Conservation (phyloP, 2,113 vertebrate species). For the Tauraco erythrolophus region DNA sequence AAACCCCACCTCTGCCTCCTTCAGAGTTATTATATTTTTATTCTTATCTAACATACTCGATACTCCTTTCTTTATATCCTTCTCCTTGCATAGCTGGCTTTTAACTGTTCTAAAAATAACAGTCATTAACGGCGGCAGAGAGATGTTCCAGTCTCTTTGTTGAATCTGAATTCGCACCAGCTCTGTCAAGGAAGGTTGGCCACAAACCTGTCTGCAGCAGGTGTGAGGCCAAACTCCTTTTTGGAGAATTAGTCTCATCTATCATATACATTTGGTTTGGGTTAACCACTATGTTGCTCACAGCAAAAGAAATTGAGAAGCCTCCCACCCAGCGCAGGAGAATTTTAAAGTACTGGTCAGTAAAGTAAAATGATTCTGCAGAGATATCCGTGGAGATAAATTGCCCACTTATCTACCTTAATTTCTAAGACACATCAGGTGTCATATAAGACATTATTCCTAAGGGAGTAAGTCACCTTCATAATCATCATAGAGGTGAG, state of each 20-base stretch:
- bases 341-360: conserved; percentile 49
- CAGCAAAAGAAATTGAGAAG: conserved; percentile 45
- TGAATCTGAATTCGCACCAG: conserved; percentile 37
- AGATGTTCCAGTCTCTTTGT: conserved; percentile 34
- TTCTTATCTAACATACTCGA: not conserved
- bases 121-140: conserved; percentile 13
- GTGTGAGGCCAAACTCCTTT: not conserved
- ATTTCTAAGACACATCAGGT: conserved; percentile 67
- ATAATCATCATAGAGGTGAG: conserved; percentile 48
- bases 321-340: conserved; percentile 42
- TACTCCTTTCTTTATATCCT: conserved; percentile 27
- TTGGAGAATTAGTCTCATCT: conserved; percentile 43
- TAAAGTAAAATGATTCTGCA: conserved; percentile 55
- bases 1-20: not conserved
- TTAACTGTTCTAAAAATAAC: conserved; percentile 66
- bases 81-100: conserved; percentile 27
- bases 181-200: conserved; percentile 50
- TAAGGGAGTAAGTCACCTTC: conserved; percentile 66
- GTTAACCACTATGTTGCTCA: conserved; percentile 13
- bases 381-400: conserved; percentile 58
- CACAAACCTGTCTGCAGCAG: conserved; percentile 45
- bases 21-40: conserved; percentile 30
- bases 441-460: conserved; percentile 36
- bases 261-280: conserved; percentile 43
- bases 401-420: conserved; percentile 60